Percentiles rank a stretch among this genome's conserved stretches.
Evolutionary conservation across 2,113 vertebrate genomes (phyloP).

Genomic region (Eulemur macaco): DNA sequence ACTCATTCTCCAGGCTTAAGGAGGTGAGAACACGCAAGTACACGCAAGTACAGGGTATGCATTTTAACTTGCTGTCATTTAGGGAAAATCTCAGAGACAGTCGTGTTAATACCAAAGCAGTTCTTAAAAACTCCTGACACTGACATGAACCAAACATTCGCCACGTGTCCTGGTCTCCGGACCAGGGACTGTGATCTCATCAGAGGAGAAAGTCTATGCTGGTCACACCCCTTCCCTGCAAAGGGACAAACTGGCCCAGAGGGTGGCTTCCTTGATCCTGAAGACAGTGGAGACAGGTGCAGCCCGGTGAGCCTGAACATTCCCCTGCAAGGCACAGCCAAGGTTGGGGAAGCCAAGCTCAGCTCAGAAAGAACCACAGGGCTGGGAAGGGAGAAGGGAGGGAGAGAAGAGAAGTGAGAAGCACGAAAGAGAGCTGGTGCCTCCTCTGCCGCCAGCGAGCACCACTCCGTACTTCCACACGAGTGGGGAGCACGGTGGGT

Average conservation of each 20-base stretch:
- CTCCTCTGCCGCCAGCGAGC: neutral
- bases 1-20: neutral
- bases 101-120: neutral
- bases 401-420: neutral
- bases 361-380: neutral
- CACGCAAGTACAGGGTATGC: too few species aligned
- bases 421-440: neutral
- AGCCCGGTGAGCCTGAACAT: neutral
- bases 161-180: neutral
- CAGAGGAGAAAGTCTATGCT: neutral
- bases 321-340: neutral
- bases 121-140: neutral
- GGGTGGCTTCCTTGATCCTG: neutral
- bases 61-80: neutral
- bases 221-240: neutral
- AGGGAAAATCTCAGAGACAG: too few species aligned
- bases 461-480: too few species aligned
- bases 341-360: neutral
- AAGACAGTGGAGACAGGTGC: neutral
- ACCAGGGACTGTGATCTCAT: neutral
- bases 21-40: neutral
- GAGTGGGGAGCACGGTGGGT: neutral
- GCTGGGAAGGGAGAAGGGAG: neutral
- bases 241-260: neutral
- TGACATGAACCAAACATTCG: neutral